Evolutionary conservation across 2,113 vertebrate species (phyloP), one percentile per base, ranked within the genome.

Genomic region (Climacteris rufus): DNA sequence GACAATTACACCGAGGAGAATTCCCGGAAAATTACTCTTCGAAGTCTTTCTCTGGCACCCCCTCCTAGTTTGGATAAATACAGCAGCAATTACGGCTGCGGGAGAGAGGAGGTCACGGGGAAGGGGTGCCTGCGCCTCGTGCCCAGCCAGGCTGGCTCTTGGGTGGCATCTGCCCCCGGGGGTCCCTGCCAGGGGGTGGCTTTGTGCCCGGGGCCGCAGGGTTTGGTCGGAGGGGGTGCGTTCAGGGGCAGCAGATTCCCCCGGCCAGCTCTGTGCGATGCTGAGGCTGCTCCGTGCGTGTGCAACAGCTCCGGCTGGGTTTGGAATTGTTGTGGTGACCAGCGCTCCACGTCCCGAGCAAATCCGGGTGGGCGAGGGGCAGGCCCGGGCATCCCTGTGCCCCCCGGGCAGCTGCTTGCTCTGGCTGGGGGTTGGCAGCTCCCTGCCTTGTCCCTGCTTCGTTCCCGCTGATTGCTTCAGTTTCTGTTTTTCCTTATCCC

Each of bases 11-110:
- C 54, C 40, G 33, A 91, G 80, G 78, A 94, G 95, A 93, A 83
- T 49, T 75, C 83, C 94, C 72, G 96, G 94, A 96, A 90, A 97
- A 82, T 96, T 93, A 91, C 66, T 96, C 96, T 83, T 94, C 80
- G 8, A 94, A 96, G 93, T 95, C 95, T 93, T 94, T 96, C 95
- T 94, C 87, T 93, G 92, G 93, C 95, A 96, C 94, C 93, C 95
- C 96, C 95, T 93, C 93, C 95, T 33, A 87, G 82, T 93, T 95
- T 91, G 95, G 94, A 95, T 94, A 97, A 94, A 96, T 80, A 93
- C 78, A 86, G 92, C 85, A 39, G 87, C 94, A 94, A 96, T 96
- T 95, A 97, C 66, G 65, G 91, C 93, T 6, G 92, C 13, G 3
- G 90, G 82, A n/a, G 91, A 76, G 87, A 79, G 82, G 52, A 83